Evolutionary conservation across 2,888 invertebrate genomes (phyloP).

Genomic region (Hyppa rectilinea): DNA sequence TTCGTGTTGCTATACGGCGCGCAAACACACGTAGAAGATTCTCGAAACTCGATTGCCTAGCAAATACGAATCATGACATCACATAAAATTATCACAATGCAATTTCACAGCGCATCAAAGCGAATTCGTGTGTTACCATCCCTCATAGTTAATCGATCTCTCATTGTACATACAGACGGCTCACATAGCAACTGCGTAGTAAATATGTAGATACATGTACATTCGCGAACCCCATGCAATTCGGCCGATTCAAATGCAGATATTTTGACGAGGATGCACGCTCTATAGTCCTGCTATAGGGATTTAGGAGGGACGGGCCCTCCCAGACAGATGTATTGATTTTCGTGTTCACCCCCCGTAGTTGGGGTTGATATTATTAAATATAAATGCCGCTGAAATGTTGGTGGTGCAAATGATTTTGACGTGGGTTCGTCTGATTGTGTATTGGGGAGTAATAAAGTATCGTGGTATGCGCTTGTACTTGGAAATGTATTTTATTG

Average conservation of each 20-base stretch:
- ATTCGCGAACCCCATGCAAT: constrained; percentile 62
- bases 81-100: constrained; percentile 31
- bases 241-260: constrained; percentile 78
- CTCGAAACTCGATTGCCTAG: constrained; percentile 9
- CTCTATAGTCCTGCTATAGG: constrained; percentile 50
- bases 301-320: constrained; percentile 79
- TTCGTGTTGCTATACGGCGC: not conserved
- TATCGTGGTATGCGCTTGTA: constrained; percentile 7
- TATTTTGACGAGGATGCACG: constrained; percentile 73
- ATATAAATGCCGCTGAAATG: constrained; percentile 85
- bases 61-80: constrained; percentile 9
- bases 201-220: constrained; percentile 48
- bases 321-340: constrained; percentile 87
- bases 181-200: constrained; percentile 18
- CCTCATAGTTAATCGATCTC: constrained; percentile 53
- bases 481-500: not conserved
- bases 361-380: constrained; percentile 84
- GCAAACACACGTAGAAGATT: not conserved
- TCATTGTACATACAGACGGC: constrained; percentile 13
- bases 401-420: constrained; percentile 67
- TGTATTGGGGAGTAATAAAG: constrained; percentile 17
- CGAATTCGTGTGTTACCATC: constrained; percentile 23
- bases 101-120: constrained; percentile 45
- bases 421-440: constrained; percentile 46
- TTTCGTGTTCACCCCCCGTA: constrained; percentile 77